Conservation (phyloP, 2,113 vertebrate genomes). For the Mionectes macconnelli region DNA sequence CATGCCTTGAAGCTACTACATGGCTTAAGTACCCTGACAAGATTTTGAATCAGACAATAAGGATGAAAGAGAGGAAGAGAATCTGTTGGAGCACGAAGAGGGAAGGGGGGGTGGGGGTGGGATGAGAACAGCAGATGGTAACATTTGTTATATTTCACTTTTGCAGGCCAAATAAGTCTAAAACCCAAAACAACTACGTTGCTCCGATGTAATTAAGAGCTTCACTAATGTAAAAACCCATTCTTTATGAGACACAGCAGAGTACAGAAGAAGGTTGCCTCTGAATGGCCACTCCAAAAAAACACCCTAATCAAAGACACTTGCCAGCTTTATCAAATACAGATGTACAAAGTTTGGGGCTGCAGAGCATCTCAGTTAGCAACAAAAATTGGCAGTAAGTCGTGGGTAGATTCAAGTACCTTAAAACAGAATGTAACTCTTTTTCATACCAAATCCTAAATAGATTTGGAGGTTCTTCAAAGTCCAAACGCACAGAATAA, state of each 20-base stretch:
- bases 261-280: conserved; percentile 53
- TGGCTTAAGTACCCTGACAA: conserved; percentile 51
- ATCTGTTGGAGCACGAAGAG: background rate
- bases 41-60: conserved; percentile 56
- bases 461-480: conserved; percentile 65
- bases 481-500: conserved; percentile 44
- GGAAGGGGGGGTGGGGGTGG: background rate
- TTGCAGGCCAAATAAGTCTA: conserved; percentile 57
- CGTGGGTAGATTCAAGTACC: conserved; percentile 28
- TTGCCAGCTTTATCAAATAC: conserved; percentile 73
- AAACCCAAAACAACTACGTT: conserved; percentile 44
- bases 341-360: conserved; percentile 60
- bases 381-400: conserved; percentile 63
- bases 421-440: conserved; percentile 66
- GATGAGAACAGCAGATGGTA: conserved; percentile 4
- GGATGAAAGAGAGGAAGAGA: conserved; percentile 36
- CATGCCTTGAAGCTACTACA: conserved; percentile 43
- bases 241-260: conserved; percentile 65
- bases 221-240: conserved; percentile 67
- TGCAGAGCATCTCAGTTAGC: conserved; percentile 51
- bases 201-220: conserved; percentile 64
- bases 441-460: conserved; percentile 44
- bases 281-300: conserved; percentile 64
- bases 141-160: background rate
- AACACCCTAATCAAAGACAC: conserved; percentile 73